A percentile compares a stretch with the other conserved stretches of the same genome.
These are phyloP conservation scores for Ophioderma brevispina DNA, from an alignment of 35 echinoderm and acorn worm genomes.

Conservation along the genomic window DNA sequence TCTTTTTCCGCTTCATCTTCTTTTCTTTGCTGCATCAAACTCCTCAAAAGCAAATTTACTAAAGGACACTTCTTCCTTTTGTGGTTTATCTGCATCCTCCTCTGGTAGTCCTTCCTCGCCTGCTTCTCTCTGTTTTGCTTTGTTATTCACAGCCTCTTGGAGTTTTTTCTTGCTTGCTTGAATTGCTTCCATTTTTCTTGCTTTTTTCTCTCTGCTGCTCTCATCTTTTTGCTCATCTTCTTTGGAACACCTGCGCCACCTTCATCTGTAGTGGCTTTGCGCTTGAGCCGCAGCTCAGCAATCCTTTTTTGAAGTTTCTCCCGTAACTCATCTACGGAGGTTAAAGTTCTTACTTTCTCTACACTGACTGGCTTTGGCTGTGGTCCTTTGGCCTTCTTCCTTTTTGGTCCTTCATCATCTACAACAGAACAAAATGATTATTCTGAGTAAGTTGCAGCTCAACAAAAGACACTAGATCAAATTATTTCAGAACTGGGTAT, in stretches of 20 bases:
- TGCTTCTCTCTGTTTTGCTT: conserved; percentile 25
- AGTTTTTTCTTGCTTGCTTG: conserved; percentile 42
- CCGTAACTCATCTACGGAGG: conserved; percentile 68
- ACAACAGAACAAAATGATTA: neutral
- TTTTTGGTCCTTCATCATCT: neutral
- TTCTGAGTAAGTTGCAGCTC: too few species aligned
- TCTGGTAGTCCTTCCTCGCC: neutral
- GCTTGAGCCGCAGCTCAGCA: conserved; percentile 19
- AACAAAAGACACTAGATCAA: too few species aligned
- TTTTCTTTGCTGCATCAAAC: neutral
- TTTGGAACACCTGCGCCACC: conserved; percentile 28
- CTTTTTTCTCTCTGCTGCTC: conserved; percentile 40
- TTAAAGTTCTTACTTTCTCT: conserved; percentile 46
- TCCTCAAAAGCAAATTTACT: conserved; percentile 89
- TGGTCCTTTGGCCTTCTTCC: neutral
- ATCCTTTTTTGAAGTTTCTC: conserved; percentile 76
- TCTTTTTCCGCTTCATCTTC: conserved; percentile 69
- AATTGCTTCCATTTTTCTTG: conserved; percentile 43
- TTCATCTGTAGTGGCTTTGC: conserved; percentile 27
- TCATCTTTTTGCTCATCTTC: conserved; percentile 38
- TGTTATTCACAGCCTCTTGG: neutral
- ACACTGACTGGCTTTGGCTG: conserved; percentile 57
- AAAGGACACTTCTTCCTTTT: conserved; percentile 38
- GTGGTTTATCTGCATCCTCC: neutral
- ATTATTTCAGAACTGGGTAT: too few species aligned